Conservation (phyloP, 2,888 invertebrate species). For the Aromia moschata region DNA sequence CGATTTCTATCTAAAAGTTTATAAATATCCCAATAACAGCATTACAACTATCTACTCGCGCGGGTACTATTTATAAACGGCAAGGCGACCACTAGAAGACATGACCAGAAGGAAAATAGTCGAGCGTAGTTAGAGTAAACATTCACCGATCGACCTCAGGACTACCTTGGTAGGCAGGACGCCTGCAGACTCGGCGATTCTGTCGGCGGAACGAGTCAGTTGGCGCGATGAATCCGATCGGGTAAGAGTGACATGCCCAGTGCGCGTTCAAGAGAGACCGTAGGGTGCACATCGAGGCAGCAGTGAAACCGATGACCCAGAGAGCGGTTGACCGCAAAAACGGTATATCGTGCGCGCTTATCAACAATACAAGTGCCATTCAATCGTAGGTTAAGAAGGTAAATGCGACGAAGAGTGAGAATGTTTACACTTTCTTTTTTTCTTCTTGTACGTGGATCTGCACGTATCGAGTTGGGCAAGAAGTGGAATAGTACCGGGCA, state of each 20-base stretch:
- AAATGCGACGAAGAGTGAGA: neutral
- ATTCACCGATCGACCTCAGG: slow-evolving; percentile 20
- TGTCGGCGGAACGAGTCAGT: slow-evolving; percentile 7
- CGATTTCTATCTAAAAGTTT: too few relatives aligned
- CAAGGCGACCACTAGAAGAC: neutral
- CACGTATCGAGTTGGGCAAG: too few relatives aligned
- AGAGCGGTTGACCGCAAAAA: too few relatives aligned
- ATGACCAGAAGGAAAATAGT: neutral
- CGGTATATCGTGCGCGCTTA: too few relatives aligned
- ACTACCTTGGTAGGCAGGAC: slow-evolving; percentile 15
- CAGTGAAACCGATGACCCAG: neutral
- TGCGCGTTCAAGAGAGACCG: neutral
- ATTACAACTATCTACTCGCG: too few relatives aligned
- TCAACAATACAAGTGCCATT: too few relatives aligned
- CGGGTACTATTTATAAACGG: too few relatives aligned
- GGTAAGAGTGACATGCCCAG: neutral
- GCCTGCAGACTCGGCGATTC: slow-evolving; percentile 2
- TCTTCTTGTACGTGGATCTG: too few relatives aligned
- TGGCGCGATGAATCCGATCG: neutral
- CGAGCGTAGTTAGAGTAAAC: slow-evolving; percentile 3
- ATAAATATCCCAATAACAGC: too few relatives aligned
- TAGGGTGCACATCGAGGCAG: neutral
- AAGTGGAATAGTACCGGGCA: too few relatives aligned
- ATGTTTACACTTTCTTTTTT: neutral
- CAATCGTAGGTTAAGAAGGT: too few relatives aligned